These are phyloP conservation scores for Pristionchus exspectatus DNA, from an alignment of 2,888 invertebrate genomes.

Conservation along the genomic window DNA sequence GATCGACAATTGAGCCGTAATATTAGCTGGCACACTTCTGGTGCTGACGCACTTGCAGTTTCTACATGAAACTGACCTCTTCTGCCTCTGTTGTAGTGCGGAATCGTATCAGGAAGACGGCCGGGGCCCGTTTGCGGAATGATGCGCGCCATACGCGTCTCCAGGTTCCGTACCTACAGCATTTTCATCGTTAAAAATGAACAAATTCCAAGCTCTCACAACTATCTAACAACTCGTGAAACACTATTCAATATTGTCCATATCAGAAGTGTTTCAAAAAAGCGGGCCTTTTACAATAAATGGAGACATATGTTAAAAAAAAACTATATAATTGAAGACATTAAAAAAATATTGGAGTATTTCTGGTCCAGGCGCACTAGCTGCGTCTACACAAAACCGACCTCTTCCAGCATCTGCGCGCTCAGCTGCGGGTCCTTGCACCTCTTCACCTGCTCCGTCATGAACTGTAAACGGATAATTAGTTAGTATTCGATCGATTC, in stretches of 20 bases:
- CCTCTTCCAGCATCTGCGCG: slow-evolving; percentile 45
- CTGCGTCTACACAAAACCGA: not conserved
- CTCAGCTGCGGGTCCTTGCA: slow-evolving; percentile 17
- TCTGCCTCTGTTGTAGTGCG: not conserved
- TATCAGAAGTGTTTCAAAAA: not conserved
- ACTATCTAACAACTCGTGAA: not conserved
- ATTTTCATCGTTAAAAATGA: not conserved
- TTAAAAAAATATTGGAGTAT: not conserved
- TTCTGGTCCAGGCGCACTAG: not conserved
- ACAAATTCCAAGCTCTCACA: not conserved
- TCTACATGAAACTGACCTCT: not conserved
- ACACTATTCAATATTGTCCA: not conserved
- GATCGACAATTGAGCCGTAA: not conserved
- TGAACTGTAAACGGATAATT: not conserved
- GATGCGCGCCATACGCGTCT: slow-evolving; percentile 36
- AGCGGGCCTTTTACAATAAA: not conserved
- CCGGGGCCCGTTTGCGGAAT: slow-evolving; percentile 43
- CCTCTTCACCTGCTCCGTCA: slow-evolving; percentile 50
- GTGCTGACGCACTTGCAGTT: not conserved
- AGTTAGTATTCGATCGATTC: not conserved
- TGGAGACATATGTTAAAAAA: too few species aligned
- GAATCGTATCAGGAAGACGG: not conserved
- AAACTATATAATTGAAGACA: too few species aligned
- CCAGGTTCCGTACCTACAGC: slow-evolving; percentile 13
- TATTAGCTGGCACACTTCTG: not conserved